Evolutionary conservation across 2,113 vertebrate species (phyloP), one percentile per base, ranked within the genome.

Genomic region (Meleagris gallopavo): DNA sequence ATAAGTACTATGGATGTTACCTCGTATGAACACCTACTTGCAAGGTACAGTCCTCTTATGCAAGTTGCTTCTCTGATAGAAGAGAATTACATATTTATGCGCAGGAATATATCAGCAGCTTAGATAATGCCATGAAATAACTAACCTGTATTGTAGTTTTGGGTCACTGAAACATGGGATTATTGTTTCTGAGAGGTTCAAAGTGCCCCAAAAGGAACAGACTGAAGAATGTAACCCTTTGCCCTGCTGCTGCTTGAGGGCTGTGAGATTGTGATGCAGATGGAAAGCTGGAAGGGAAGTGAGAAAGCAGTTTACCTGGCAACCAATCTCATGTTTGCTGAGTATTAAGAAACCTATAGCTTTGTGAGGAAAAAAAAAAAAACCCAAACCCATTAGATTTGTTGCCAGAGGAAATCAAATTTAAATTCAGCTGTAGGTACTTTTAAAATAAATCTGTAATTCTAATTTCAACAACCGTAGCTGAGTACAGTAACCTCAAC

Each of bases 361-460:
- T 92, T 50, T 86, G 36, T 10, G 16, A 65, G 32, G 41, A 19
- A 69, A 67, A 74, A 72, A 46, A 45, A 32, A 82, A 21, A 48
- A 48, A 6, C 14, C 41, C 41, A 43, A 48, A 48, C 6, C 71
- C 16, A 41, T 89, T 88, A 88, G 73, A 57, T 88, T 65, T 71
- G 34, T 46, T 94, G 74, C 48, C 57, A 83, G 76, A 83, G 74
- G 74, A 95, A 96, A 92, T 66, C 0, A 38, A 48, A 67, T 85
- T 77, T 75, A 72, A 80, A 91, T 61, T 81, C 91, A 86, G 27
- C 32, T 43, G 52, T 81, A 71, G 66, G 30, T 87, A 61, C 83
- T 91, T 85, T 90, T 85, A 1, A 90, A 94, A 89, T 65, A 91
- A 87, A 91, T 60, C 84, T 83, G 72, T 43, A 89, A 89, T 71